A percentile compares a stretch with the other conserved stretches of the same genome.
Conservation (phyloP, 2,888 invertebrate species). For the Rhyacophila evoluta region DNA sequence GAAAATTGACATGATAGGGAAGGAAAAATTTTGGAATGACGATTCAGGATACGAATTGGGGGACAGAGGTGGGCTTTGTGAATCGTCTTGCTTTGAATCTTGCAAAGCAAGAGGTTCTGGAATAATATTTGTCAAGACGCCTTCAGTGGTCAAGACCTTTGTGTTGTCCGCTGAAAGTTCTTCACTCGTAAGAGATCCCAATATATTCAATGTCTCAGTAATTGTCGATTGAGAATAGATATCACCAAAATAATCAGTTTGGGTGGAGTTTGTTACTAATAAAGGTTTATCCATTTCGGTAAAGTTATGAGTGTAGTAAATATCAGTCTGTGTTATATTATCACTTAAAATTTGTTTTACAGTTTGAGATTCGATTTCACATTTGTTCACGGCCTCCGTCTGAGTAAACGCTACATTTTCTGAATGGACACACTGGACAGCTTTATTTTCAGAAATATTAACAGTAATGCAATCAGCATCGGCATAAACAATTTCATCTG, state of each 20-base stretch:
- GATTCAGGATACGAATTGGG: constrained; percentile 59
- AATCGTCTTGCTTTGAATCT: constrained; percentile 58
- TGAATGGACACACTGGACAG: constrained; percentile 27
- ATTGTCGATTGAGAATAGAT: constrained; percentile 25
- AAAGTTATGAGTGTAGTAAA: constrained; percentile 1
- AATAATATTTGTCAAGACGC: constrained; percentile 42
- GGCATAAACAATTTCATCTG: constrained; percentile 63
- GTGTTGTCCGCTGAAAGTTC: constrained; percentile 34
- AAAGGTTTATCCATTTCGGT: constrained; percentile 4
- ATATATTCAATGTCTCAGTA: constrained; percentile 37
- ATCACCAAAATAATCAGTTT: not conserved
- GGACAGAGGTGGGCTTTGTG: constrained; percentile 68
- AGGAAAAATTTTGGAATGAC: constrained; percentile 59
- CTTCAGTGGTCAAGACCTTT: constrained; percentile 40
- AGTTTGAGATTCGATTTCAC: constrained; percentile 32
- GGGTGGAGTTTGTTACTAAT: not conserved
- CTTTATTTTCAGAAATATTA: constrained; percentile 28
- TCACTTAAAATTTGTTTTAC: not conserved
- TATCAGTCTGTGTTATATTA: constrained; percentile 1
- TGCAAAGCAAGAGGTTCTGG: constrained; percentile 39
- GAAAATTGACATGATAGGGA: constrained; percentile 66
- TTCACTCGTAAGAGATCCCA: constrained; percentile 11
- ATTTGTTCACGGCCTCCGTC: constrained; percentile 28
- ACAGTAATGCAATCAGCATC: constrained; percentile 57
- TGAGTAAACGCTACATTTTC: constrained; percentile 13